Conservation (phyloP, 1,140 invertebrate species). For the Aphelenchoides avenae region DNA sequence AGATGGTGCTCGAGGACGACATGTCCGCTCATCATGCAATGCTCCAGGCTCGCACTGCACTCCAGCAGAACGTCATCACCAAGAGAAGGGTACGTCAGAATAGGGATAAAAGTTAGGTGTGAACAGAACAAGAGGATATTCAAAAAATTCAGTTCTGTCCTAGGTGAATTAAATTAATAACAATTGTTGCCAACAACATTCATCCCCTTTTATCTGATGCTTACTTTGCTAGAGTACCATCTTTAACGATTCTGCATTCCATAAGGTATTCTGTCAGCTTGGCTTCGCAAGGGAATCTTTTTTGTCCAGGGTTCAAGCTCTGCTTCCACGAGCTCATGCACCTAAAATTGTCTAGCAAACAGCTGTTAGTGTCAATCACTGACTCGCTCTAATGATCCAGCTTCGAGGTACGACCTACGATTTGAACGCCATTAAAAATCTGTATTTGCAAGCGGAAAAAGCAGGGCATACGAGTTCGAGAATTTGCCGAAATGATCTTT, state of each 20-base stretch:
- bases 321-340: too few relatives aligned
- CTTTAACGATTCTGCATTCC: neutral
- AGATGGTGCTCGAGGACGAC: slow-evolving; percentile 22
- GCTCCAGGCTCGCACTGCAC: slow-evolving; percentile 22
- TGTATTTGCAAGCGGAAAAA: too few relatives aligned
- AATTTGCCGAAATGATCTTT: too few relatives aligned
- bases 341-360: too few relatives aligned
- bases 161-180: neutral
- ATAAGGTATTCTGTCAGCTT: slow-evolving; percentile 3
- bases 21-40: slow-evolving; percentile 27
- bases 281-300: too few relatives aligned
- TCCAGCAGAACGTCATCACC: slow-evolving; percentile 25
- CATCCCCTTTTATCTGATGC: slow-evolving; percentile 3
- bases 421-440: too few relatives aligned
- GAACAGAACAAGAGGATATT: neutral
- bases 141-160: neutral
- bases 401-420: too few relatives aligned
- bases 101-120: neutral
- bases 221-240: neutral
- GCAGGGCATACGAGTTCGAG: too few relatives aligned
- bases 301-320: too few relatives aligned
- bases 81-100: slow-evolving; percentile 14
- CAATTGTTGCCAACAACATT: neutral
- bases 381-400: too few relatives aligned
- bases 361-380: too few relatives aligned